Evolutionary conservation across 2,888 invertebrate species (phyloP), one percentile per base, ranked within the genome.

Genomic region (Apamea monoglypha): DNA sequence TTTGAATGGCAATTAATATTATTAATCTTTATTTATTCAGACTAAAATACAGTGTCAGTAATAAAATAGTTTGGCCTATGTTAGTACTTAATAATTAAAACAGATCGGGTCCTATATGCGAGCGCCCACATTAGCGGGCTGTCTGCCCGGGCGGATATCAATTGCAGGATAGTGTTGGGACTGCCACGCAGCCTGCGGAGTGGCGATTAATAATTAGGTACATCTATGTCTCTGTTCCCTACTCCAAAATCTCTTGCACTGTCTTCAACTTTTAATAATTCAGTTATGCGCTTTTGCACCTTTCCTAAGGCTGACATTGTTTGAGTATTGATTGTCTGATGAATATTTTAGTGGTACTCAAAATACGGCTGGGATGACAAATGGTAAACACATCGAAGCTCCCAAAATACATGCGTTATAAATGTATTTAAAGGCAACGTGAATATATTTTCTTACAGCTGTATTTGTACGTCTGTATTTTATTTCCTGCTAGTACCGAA

Each of bases 291-390:
- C n/a, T 66, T 56, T 69, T 73, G 16, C 64, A 70, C 59, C n/a
- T 40, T 67, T 74, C 18, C 36, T 29, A 6, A 40, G 2, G 64
- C n/a, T 40, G n/a, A 44, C 8, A 70, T 66, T 81, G 61, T 74
- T 71, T 56, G 32, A 70, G 44, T 74, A 86, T 71, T 82, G 47
- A 86, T 71, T 82, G 47, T 63, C 47, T 25, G 16, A 59, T 86
- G 18, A 82, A 86, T 84, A 77, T 71, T 86, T 84, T 47, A 86
- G 56, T 32, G 14, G 73, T 70, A 44, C 72, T 82, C 76, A 63
- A 83, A 75, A 40, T 73, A 64, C 59, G 25, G 5, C 36, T 1
- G 16, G 18, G 14, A 50, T 71, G 44, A 64, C 47, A 50, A 29
- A 53, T 36, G 80, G 63, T 67, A 63, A 81, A 18, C 29, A 36